Evolutionary conservation across 1,140 invertebrate genomes (phyloP).

Genomic region (Drosophila guanche): DNA sequence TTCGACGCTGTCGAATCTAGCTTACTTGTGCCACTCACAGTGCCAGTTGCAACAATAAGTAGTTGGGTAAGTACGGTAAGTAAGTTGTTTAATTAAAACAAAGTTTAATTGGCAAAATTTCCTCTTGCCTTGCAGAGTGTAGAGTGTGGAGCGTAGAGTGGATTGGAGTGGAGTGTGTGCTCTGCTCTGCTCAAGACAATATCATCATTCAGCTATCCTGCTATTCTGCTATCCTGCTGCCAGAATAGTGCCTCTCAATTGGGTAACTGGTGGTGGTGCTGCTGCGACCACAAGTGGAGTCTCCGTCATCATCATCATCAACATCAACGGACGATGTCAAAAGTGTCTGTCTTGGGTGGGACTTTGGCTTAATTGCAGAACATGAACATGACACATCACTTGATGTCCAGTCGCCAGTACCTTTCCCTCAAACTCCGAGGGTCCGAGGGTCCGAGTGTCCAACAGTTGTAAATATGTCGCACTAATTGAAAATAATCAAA

Average conservation of each 20-base stretch:
- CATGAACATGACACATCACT: conserved; percentile 23
- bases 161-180: too few species aligned
- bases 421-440: too few species aligned
- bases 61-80: conserved; percentile 45
- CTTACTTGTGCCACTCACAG: conserved; percentile 17
- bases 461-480: conserved; percentile 21
- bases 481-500: conserved; percentile 54
- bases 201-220: conserved; percentile 1
- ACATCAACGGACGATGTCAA: conserved; percentile 35
- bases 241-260: too few species aligned
- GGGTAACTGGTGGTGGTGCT: conserved; percentile 24
- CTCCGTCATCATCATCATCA: neutral
- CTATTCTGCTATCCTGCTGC: too few species aligned
- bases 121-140: neutral
- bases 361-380: conserved; percentile 60
- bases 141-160: neutral
- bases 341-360: conserved; percentile 34
- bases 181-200: too few species aligned
- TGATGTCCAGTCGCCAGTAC: neutral
- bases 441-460: neutral
- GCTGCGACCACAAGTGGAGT: conserved; percentile 18
- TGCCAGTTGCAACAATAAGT: conserved; percentile 51
- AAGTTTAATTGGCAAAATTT: conserved; percentile 76
- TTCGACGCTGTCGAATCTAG: neutral
- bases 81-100: conserved; percentile 78